Evolutionary conservation across 2,797 vertebrate species (phyloP).

Genomic region (Rhabdomys pumilio): DNA sequence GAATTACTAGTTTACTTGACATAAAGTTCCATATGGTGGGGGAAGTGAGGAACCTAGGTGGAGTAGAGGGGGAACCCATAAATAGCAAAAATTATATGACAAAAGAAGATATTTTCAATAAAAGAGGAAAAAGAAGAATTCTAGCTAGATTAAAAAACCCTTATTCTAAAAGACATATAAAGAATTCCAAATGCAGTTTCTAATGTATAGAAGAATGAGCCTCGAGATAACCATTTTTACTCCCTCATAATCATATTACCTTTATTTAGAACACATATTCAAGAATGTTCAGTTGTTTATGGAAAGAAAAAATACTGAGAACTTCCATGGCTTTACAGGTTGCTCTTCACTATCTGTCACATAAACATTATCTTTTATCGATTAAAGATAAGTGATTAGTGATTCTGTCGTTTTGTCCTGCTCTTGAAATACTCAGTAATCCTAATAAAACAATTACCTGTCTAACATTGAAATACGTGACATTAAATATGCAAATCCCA

Average conservation of each 20-base stretch:
- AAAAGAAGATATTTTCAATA: neutral
- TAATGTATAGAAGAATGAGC: neutral
- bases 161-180: neutral
- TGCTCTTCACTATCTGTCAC: neutral
- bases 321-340: neutral
- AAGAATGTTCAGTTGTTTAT: neutral
- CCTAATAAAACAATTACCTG: neutral
- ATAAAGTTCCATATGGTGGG: neutral
- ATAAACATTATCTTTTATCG: slow-evolving; percentile 23
- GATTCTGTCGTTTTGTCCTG: neutral
- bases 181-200: neutral
- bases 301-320: neutral
- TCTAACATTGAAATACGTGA: slow-evolving; percentile 25
- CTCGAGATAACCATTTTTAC: neutral
- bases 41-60: neutral
- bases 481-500: slow-evolving; percentile 21
- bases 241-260: neutral
- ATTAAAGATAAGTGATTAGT: slow-evolving; percentile 19
- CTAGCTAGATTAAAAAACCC: neutral
- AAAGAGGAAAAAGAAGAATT: neutral
- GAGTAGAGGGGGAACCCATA: no score
- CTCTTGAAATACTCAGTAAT: slow-evolving; percentile 53
- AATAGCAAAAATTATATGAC: neutral
- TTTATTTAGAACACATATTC: neutral
- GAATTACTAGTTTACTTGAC: neutral